These are phyloP conservation scores for Regulus satrapa DNA, from an alignment of 2,113 vertebrate species.

Conservation along the genomic window DNA sequence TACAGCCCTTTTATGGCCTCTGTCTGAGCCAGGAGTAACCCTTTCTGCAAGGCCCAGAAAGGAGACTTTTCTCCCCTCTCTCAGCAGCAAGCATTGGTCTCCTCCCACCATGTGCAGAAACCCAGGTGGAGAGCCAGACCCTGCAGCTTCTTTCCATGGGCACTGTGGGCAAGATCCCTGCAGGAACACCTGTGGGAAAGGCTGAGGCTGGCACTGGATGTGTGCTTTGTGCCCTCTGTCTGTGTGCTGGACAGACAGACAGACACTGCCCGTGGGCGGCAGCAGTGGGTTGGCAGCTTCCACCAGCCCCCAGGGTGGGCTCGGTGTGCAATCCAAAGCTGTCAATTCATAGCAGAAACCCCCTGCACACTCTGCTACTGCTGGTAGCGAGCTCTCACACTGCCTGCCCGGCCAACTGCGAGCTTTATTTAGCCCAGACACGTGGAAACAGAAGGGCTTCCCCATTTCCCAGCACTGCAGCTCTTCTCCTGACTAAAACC, in stretches of 20 bases:
- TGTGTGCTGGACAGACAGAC: background rate
- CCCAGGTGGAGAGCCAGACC: background rate
- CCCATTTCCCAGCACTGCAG: background rate
- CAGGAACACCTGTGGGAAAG: background rate
- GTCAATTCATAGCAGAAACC: background rate
- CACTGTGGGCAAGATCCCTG: accelerated
- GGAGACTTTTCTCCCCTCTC: background rate
- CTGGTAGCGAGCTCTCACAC: background rate
- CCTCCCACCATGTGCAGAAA: background rate
- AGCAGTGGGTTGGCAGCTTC: background rate
- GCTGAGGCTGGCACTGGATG: accelerated
- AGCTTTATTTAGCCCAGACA: background rate
- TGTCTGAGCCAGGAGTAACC: background rate
- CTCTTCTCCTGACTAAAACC: background rate
- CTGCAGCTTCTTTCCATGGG: background rate
- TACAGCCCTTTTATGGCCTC: background rate
- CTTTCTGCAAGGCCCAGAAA: background rate
- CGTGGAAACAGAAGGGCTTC: background rate
- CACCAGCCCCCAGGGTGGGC: no score
- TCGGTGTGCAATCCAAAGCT: accelerated
- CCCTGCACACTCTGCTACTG: background rate
- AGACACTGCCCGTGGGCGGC: accelerated
- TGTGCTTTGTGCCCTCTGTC: accelerated
- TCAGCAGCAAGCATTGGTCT: accelerated
- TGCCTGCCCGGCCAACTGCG: background rate